Conservation (phyloP, 1,140 invertebrate species). For the Lucilia cuprina region DNA sequence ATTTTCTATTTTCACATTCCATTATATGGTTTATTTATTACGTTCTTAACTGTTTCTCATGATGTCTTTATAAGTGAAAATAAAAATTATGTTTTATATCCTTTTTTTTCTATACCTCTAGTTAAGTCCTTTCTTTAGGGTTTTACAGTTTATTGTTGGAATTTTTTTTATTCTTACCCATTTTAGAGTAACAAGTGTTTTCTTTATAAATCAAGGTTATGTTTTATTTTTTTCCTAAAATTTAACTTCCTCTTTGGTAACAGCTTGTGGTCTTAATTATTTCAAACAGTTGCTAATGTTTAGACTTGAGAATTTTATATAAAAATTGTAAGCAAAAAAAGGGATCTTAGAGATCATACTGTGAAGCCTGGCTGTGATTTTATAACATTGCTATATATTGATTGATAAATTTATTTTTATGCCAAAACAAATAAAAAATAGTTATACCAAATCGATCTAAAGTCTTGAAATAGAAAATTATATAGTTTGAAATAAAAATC, state of each 20-base stretch:
- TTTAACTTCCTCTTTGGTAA: conserved; percentile 11
- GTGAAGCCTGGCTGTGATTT: too few species aligned
- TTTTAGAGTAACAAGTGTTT: conserved; percentile 28
- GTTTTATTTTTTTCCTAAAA: neutral
- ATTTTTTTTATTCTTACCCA: neutral
- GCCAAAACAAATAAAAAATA: too few species aligned
- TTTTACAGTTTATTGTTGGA: neutral
- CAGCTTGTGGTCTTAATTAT: neutral
- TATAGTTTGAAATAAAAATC: too few species aligned
- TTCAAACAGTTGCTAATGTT: conserved; percentile 22
- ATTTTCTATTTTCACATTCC: neutral
- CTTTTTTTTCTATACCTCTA: neutral
- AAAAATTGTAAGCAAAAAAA: neutral
- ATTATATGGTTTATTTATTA: neutral
- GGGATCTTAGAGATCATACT: too few species aligned
- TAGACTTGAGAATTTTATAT: neutral
- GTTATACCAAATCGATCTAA: too few species aligned
- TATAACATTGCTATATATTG: too few species aligned
- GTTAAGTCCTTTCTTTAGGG: neutral
- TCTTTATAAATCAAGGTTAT: neutral
- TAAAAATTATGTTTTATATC: neutral
- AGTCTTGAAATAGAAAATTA: too few species aligned
- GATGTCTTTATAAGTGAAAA: neutral
- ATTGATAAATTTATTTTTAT: too few species aligned
- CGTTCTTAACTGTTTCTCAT: neutral